These are phyloP conservation scores for Hirtodrosophila alboralis DNA, from an alignment of 2,888 invertebrate genomes.

Conservation along the genomic window DNA sequence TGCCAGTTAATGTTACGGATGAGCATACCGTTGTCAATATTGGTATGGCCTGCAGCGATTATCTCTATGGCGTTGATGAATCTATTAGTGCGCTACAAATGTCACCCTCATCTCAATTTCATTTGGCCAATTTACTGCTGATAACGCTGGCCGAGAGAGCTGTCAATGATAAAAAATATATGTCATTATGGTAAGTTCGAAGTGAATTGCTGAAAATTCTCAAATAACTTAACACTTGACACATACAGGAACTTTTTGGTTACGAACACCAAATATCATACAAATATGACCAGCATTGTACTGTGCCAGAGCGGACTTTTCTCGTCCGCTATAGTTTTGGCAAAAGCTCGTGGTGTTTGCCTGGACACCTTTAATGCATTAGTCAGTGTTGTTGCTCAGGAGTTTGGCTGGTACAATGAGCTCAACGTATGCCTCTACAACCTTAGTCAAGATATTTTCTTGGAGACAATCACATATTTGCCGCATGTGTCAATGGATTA, in stretches of 20 bases:
- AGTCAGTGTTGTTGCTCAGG: slow-evolving; percentile 83
- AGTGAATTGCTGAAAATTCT: not conserved
- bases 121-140: slow-evolving; percentile 83
- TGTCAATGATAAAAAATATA: slow-evolving; percentile 83
- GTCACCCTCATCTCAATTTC: slow-evolving; percentile 84
- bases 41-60: slow-evolving; percentile 82
- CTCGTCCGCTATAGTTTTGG: slow-evolving; percentile 82
- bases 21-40: slow-evolving; percentile 59
- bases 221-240: not conserved
- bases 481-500: slow-evolving; percentile 82
- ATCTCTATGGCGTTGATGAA: slow-evolving; percentile 82
- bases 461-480: slow-evolving; percentile 83
- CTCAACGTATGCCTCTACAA: slow-evolving; percentile 84
- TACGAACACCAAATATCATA: slow-evolving; percentile 83
- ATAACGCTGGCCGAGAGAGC: slow-evolving; percentile 83
- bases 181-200: slow-evolving; percentile 81
- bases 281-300: slow-evolving; percentile 84
- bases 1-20: slow-evolving; percentile 59
- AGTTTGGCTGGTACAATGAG: slow-evolving; percentile 84
- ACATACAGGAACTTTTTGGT: slow-evolving; percentile 83
- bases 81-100: slow-evolving; percentile 82
- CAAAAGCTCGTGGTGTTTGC: slow-evolving; percentile 83
- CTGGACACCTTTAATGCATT: slow-evolving; percentile 83
- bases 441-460: slow-evolving; percentile 82
- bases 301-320: slow-evolving; percentile 84